Evolutionary conservation across 1,140 invertebrate species (phyloP), one percentile per base, ranked within the genome.

Genomic region (Prorops nasuta): DNA sequence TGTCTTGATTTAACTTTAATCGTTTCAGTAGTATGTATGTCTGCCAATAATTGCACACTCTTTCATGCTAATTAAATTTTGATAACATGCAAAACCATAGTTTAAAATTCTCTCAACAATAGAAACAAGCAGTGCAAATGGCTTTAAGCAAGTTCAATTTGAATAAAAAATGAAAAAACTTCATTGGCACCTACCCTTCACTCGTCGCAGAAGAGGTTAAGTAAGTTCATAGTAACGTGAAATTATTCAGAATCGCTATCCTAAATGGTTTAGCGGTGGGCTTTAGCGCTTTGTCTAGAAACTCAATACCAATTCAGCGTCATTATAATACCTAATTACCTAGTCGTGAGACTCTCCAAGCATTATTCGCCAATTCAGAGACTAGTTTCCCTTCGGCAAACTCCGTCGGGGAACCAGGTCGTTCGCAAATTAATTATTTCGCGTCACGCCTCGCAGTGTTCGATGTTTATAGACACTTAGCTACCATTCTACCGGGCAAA

Each of bases 311-410:
- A 54, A 62, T 67, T 60, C 59, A 58, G 39, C 56, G 54, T 50
- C 55, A 67, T 68, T 71, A 71, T 66, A 71, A 71, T 67, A 66
- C 58, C 65, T 69, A 71, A 71, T 71, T 71, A 69, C 48, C 55
- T 54, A 54, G 21, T 49, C 51, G 44, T 42, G 54, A 49, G 51
- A 28, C 41, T 51, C n/a, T n/a, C 17, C 49, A 36, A 32, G 44
- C 44, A 49, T 56, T 52, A 50, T 54, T 54, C 49, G 57, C 54
- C 49, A 51, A 66, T 57, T 66, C 51, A 38, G 42, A 24, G 54
- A 59, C 50, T 44, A 54, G 43, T 58, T 53, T 51, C 47, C 20
- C 50, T 42, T 36, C 51, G 48, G 28, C 32, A 55, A 60, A 60
- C 56, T 60, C 44, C 28, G 18, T 22, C 54, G 48, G 41, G 31